Evolutionary conservation across 2,797 vertebrate species (phyloP), one percentile per base, ranked within the genome.

Genomic region (Gambusia yucatana): DNA sequence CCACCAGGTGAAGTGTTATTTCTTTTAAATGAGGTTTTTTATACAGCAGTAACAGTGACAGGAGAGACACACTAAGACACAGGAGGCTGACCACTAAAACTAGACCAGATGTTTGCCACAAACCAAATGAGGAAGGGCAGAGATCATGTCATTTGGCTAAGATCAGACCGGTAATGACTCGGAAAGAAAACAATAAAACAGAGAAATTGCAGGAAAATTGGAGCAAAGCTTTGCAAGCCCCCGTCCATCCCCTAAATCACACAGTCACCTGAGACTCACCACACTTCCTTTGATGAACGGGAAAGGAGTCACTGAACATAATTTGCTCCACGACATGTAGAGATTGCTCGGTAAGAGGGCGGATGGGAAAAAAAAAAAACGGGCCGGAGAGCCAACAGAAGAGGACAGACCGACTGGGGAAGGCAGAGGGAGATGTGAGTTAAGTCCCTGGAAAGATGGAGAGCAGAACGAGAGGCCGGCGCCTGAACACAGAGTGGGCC

Each of bases 11-110:
- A 52, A 52, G 20, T 8, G 22, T 25, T 25, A 52, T 25, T 52
- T 52, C 25, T 52, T 52, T 52, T 52, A 52, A 50, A 22, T 50
- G 20, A 50, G 20, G 2, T 25, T 25, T 52, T 52, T 52, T 25
- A 52, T 22, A 22, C 1, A 25, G 50, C 50, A 52, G 7, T 3
- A 22, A 52, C 22, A 52, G 50, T 52, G 50, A 25, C 50, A 52
- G 50, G 20, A 50, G 8, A 22, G 48, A 1, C 20, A 25, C 22
- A 52, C 7, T 52, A 25, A 25, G 20, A 25, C 86, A 86, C 75
- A 57, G 80, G 89, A 88, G 82, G 6, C 76, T 22, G 78, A 77
- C 73, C 80, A 84, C 92, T 91, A 92, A 89, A 92, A 91, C 92
- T 93, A 93, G 92, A 88, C 50, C 48, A 20, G 69, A 86, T 78